Percentiles rank a stretch among this genome's conserved stretches.
Conservation (phyloP, 2,113 vertebrate species). For the Apteryx mantelli region DNA sequence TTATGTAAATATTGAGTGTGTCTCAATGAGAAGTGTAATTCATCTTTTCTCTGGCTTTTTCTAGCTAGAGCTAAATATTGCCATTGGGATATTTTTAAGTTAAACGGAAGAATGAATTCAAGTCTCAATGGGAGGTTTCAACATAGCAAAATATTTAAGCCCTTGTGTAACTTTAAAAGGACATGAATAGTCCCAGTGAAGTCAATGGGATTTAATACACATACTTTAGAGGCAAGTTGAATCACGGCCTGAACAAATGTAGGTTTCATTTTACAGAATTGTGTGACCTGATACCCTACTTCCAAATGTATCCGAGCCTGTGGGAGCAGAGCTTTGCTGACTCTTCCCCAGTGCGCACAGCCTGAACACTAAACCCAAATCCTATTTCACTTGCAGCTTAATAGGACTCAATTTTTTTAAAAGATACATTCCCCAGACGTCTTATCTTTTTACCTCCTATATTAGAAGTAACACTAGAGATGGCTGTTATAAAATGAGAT, state of each 20-base stretch:
- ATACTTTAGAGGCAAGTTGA: neutral
- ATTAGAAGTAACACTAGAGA: neutral
- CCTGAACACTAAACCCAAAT: neutral
- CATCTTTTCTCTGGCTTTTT: neutral
- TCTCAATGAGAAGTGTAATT: neutral
- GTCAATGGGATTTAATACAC: conserved; percentile 56
- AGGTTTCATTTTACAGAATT: conserved; percentile 4
- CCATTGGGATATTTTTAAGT: conserved; percentile 47
- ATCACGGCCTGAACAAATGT: conserved; percentile 10
- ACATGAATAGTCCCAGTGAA: conserved; percentile 9
- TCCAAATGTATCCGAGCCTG: neutral
- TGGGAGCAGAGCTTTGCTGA: neutral
- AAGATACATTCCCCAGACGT: neutral
- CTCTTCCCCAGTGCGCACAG: neutral
- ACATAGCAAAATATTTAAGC: conserved; percentile 9
- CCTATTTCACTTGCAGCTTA: neutral
- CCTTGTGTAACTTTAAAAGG: conserved; percentile 41
- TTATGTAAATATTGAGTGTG: neutral
- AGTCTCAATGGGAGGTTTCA: conserved; percentile 35
- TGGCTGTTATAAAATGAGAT: neutral
- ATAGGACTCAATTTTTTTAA: neutral
- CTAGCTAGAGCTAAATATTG: conserved; percentile 4
- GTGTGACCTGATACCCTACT: conserved; percentile 38
- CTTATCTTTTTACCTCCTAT: neutral
- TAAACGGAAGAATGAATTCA: neutral